Evolutionary conservation across 2,797 vertebrate species (phyloP).

Genomic region (Molossus molossus): DNA sequence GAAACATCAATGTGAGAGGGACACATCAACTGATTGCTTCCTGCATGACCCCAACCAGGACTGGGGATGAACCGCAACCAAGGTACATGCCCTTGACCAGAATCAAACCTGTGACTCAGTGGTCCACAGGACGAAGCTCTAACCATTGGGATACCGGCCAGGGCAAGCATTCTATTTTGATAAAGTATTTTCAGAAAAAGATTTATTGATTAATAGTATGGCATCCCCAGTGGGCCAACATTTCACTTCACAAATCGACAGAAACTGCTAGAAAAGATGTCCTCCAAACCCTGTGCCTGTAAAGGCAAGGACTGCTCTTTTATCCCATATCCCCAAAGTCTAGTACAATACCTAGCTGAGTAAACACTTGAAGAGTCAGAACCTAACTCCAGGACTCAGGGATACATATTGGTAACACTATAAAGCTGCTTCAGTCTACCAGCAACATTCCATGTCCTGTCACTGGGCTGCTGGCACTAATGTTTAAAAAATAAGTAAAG

Average conservation of each 20-base stretch:
- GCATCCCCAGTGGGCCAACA: not conserved
- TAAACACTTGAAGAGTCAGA: not conserved
- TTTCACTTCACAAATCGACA: not conserved
- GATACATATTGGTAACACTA: not conserved
- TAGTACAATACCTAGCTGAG: not conserved
- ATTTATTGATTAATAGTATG: not conserved
- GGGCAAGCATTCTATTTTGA: not conserved
- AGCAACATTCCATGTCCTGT: conserved; percentile 2
- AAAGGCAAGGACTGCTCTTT: not conserved
- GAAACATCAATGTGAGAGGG: too few relatives aligned
- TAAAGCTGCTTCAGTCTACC: not conserved
- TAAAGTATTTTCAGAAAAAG: conserved; percentile 29
- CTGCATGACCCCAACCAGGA: too few relatives aligned
- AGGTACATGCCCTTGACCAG: too few relatives aligned
- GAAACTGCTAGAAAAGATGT: conserved; percentile 7
- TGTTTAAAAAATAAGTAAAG: conserved; percentile 3
- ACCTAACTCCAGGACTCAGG: not conserved
- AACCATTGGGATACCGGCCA: too few relatives aligned
- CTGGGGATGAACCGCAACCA: too few relatives aligned
- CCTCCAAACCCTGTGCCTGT: not conserved
- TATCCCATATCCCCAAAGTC: not conserved
- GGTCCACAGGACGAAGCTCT: too few relatives aligned
- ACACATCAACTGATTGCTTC: too few relatives aligned
- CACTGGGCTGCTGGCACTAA: not conserved
- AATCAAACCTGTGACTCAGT: too few relatives aligned